A percentile compares a stretch with the other conserved stretches of the same genome.
Evolutionary conservation across 2,797 vertebrate species (phyloP).

Genomic region (Arrhamphus sclerolepis): DNA sequence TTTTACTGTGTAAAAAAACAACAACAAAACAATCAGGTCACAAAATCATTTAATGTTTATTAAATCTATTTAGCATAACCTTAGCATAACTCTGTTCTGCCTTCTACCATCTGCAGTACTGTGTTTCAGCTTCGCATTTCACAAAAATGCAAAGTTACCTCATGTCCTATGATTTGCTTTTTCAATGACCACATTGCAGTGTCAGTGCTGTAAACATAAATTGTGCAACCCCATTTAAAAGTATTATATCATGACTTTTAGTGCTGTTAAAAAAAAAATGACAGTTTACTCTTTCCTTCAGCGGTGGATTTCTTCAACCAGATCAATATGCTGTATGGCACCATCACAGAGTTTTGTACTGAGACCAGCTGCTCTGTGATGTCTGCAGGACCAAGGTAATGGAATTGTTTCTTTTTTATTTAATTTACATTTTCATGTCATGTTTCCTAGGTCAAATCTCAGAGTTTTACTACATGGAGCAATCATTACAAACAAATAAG

Average conservation of each 20-base stretch:
- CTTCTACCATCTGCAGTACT: too few species aligned
- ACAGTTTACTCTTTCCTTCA: constrained; percentile 59
- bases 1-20: too few species aligned
- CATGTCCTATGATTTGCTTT: neutral
- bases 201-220: neutral
- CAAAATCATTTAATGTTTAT: too few species aligned
- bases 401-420: neutral
- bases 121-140: too few species aligned
- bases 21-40: too few species aligned
- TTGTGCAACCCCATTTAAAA: neutral
- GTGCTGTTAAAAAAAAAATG: neutral
- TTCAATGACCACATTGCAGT: neutral
- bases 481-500: neutral
- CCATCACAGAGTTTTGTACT: constrained; percentile 96
- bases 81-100: too few species aligned
- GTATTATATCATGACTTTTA: neutral
- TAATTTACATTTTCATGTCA: too few species aligned
- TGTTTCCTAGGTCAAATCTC: neutral
- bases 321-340: constrained; percentile 97
- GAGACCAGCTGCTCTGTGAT: constrained; percentile 93
- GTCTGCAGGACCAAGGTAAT: constrained; percentile 94
- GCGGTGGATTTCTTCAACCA: constrained; percentile 99
- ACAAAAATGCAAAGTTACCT: neutral
- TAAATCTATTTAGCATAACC: too few species aligned
- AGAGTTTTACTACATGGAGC: neutral